Evolutionary conservation across 2,113 vertebrate genomes (phyloP).

Genomic region (Labeo rohita): DNA sequence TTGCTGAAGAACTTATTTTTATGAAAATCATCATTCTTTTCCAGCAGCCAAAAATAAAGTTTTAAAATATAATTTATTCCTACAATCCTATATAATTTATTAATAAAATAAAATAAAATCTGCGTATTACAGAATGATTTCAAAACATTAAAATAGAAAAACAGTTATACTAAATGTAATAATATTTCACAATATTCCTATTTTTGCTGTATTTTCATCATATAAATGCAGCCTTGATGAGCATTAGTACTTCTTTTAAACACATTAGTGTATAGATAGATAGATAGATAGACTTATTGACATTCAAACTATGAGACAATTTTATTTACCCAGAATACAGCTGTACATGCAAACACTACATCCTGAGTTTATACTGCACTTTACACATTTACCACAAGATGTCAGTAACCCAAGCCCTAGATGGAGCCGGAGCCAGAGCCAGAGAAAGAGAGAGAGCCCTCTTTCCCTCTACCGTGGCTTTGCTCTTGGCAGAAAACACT

Average conservation of each 20-base stretch:
- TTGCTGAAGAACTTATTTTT: too few species aligned
- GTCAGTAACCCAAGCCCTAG: constrained; percentile 55
- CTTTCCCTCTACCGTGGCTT: constrained; percentile 27
- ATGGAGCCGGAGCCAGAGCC: background rate
- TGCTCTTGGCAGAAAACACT: constrained; percentile 51
- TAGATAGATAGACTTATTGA: background rate
- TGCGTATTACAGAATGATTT: too few species aligned
- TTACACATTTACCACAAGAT: constrained; percentile 56
- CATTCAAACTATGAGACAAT: background rate
- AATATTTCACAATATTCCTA: too few species aligned
- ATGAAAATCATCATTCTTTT: too few species aligned
- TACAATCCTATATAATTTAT: too few species aligned
- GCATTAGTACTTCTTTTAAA: background rate
- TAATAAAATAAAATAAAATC: too few species aligned
- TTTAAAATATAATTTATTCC: too few species aligned
- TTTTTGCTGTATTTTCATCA: background rate
- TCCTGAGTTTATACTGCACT: constrained; percentile 28
- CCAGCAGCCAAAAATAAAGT: too few species aligned
- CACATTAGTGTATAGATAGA: too few species aligned
- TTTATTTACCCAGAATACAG: background rate
- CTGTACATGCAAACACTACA: background rate
- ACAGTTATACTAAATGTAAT: too few species aligned
- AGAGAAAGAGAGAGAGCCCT: constrained; percentile 16
- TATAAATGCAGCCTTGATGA: background rate
- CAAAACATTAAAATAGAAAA: too few species aligned